Evolutionary conservation across 2,113 vertebrate species (phyloP).

Genomic region (Enhydra lutris): DNA sequence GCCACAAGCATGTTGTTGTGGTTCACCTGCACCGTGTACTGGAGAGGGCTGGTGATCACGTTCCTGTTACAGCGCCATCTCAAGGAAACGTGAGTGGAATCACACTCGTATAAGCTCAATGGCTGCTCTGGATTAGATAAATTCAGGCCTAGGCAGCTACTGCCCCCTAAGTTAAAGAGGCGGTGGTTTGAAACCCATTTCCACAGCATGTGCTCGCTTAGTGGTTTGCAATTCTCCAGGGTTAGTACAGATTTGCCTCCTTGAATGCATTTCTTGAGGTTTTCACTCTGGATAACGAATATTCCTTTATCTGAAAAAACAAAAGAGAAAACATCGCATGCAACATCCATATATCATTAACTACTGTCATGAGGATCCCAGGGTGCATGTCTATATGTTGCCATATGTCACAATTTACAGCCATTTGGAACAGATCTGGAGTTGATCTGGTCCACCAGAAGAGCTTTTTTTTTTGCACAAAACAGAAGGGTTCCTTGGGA

Average conservation of each 20-base stretch:
- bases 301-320: slow-evolving; percentile 86
- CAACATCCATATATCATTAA: neutral
- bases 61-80: slow-evolving; percentile 89
- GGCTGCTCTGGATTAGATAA: slow-evolving; percentile 81
- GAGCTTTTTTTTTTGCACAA: neutral
- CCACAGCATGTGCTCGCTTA: slow-evolving; percentile 90
- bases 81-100: slow-evolving; percentile 79
- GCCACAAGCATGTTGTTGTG: slow-evolving; percentile 82
- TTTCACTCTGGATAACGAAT: slow-evolving; percentile 90
- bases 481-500: neutral
- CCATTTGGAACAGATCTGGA: neutral
- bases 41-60: slow-evolving; percentile 82
- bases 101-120: slow-evolving; percentile 87
- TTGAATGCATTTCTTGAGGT: slow-evolving; percentile 85
- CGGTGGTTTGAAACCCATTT: slow-evolving; percentile 93
- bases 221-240: slow-evolving; percentile 86
- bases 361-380: neutral
- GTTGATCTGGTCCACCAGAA: neutral
- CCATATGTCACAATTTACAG: neutral
- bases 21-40: slow-evolving; percentile 84
- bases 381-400: neutral
- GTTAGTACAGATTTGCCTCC: slow-evolving; percentile 80
- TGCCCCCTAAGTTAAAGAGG: slow-evolving; percentile 91
- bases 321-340: neutral
- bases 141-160: slow-evolving; percentile 90